Conservation (phyloP, 2,113 vertebrate genomes). For the Dromiciops gliroides region DNA sequence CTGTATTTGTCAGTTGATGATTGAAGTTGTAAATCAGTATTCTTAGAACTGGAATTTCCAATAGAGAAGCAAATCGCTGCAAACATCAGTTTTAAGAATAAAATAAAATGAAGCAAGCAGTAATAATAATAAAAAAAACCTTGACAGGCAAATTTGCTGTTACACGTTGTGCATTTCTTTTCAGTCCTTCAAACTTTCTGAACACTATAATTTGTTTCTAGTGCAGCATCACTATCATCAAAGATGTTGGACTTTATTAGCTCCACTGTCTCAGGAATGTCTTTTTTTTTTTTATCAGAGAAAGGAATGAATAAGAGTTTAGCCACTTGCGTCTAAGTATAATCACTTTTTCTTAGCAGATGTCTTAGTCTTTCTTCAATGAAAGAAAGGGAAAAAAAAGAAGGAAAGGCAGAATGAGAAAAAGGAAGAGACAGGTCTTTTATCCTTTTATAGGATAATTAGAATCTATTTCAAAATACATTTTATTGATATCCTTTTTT, state of each 20-base stretch:
- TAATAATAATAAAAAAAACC: constrained; percentile 81
- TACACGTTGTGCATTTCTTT: constrained; percentile 83
- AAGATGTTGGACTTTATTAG: constrained; percentile 85
- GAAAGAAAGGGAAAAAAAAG: constrained; percentile 59
- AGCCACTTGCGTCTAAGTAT: constrained; percentile 72
- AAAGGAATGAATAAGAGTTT: constrained; percentile 73
- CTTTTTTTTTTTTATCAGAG: constrained; percentile 75
- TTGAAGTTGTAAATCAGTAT: constrained; percentile 85
- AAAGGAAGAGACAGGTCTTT: not conserved
- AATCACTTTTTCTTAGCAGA: constrained; percentile 61
- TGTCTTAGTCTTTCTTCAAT: constrained; percentile 57
- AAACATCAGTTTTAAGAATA: constrained; percentile 85
- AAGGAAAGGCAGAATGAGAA: not conserved
- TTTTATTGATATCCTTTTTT: not conserved
- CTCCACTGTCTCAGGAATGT: constrained; percentile 77
- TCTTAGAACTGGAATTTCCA: constrained; percentile 82
- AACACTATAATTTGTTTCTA: constrained; percentile 88
- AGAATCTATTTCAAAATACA: not conserved
- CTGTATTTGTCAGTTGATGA: constrained; percentile 82
- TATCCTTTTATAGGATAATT: not conserved
- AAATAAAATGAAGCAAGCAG: constrained; percentile 86
- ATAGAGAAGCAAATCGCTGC: constrained; percentile 81
- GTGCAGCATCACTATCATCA: constrained; percentile 83
- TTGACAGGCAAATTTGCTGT: constrained; percentile 89
- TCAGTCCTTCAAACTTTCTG: constrained; percentile 86